These are phyloP conservation scores for Pristionchus mayeri DNA, from an alignment of 2,888 invertebrate genomes.

Conservation along the genomic window DNA sequence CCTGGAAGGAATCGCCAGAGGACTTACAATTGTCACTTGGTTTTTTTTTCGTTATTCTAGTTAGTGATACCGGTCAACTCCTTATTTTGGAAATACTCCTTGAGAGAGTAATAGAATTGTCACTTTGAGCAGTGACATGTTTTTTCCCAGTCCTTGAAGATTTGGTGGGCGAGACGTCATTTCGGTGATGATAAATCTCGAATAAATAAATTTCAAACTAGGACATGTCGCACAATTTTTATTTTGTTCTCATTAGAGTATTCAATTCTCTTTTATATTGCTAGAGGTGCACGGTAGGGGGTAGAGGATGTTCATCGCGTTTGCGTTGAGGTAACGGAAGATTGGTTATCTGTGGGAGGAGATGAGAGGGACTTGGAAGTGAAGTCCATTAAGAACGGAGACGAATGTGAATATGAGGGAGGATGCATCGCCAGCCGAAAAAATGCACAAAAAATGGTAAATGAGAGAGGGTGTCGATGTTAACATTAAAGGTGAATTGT, in stretches of 20 bases:
- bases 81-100: background rate
- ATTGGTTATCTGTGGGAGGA: conserved; percentile 10
- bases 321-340: conserved; percentile 31
- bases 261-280: no score
- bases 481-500: background rate
- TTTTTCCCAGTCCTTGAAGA: background rate
- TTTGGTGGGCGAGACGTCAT: conserved; percentile 3
- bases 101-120: background rate
- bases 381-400: background rate
- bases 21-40: conserved; percentile 34
- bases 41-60: no score
- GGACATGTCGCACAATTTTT: no score
- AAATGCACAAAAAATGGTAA: conserved; percentile 32
- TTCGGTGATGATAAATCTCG: no score
- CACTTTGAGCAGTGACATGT: background rate
- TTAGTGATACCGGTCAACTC: no score
- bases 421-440: background rate
- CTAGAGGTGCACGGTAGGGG: no score
- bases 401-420: conserved; percentile 17
- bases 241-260: no score
- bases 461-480: background rate
- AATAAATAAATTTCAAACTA: no score
- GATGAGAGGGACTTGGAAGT: conserved; percentile 40
- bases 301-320: background rate
- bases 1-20: conserved; percentile 15